Base-by-base conservation (phyloP, 2,888 invertebrate genomes). In the Mesoligia furuncula region DNA sequence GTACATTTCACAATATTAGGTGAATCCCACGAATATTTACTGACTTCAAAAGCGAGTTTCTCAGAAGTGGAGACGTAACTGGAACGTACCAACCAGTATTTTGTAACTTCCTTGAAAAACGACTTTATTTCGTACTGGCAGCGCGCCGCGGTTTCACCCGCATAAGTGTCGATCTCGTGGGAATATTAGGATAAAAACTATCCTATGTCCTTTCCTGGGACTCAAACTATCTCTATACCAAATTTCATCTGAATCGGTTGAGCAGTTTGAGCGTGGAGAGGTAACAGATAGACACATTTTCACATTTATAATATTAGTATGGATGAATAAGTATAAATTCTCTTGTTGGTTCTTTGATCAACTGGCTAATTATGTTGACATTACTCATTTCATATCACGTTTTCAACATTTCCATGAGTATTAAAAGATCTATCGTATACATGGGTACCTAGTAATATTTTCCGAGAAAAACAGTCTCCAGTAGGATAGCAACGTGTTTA, bases 51-150 rank as follows among this genome's bases (percentile, higher is more conserved):
- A 9, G 24, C 39, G 6, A 59, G 15, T 36, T 71, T 71, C 51
- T 36, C 24, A 0, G n/a, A 36, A 67, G 3, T 13, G 0, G 27
- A 48, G 17, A 39, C 27, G 15, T 20, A n/a, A 31, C 11, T 42
- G n/a, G 57, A 31, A 48, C 8, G 36, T 65, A 39, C 31, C 4
- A n/a, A 13, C 5, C 20, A 24, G 27, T 24, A 13, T 57, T 61
- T 39, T 45, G 39, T 57, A 1, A 42, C 11, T 71, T 80, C 36
- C 24, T 2, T 27, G n/a, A 66, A 61, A 66, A 36, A 36, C 24
- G 27, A 36, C 27, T 66, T 79, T 66, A 24, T 80, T 79, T 27
- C 15, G n/a, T 51, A 42, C 36, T 36, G 6, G 36, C 6, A 36
- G 6, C 36, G 36, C 6, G 6, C 36, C 36, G 36, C 0, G 36